Evolutionary conservation across 2,113 vertebrate genomes (phyloP).

Genomic region (Oryzias celebensis): DNA sequence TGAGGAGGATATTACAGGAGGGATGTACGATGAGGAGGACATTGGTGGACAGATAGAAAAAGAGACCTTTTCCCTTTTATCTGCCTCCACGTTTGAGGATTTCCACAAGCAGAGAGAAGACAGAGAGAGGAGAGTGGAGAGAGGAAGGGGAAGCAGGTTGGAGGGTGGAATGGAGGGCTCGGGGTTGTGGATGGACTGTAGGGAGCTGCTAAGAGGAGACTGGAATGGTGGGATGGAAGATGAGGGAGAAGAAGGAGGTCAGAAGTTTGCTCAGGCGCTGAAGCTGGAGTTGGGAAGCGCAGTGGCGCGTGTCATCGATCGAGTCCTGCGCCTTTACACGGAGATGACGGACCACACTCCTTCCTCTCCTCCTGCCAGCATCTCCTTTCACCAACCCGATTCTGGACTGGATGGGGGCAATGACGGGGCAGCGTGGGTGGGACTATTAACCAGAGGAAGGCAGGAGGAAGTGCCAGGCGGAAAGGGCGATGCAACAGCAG

Average conservation of each 20-base stretch:
- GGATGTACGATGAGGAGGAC: constrained; percentile 53
- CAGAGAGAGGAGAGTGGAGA: constrained; percentile 31
- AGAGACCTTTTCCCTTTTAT: constrained; percentile 58
- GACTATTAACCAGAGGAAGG: constrained; percentile 34
- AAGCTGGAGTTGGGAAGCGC: constrained; percentile 77
- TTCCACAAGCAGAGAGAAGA: constrained; percentile 49
- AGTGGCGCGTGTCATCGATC: constrained; percentile 78
- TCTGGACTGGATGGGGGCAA: constrained; percentile 8
- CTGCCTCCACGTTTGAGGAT: constrained; percentile 50
- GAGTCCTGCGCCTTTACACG: constrained; percentile 77
- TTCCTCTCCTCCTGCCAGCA: constrained; percentile 47
- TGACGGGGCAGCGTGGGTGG: constrained; percentile 52
- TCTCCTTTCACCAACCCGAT: constrained; percentile 43
- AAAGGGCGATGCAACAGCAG: constrained; percentile 27
- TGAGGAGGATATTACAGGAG: constrained; percentile 56
- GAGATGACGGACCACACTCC: constrained; percentile 45
- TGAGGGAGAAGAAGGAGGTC: constrained; percentile 60
- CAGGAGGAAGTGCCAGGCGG: constrained; percentile 35
- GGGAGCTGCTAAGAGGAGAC: constrained; percentile 67
- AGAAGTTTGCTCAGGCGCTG: constrained; percentile 77
- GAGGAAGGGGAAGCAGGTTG: constrained; percentile 43
- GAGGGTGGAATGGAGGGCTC: constrained; percentile 62
- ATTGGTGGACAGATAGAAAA: constrained; percentile 48
- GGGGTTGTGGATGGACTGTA: constrained; percentile 73
- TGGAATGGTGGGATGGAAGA: constrained; percentile 63